Evolutionary conservation across 2,797 vertebrate genomes (phyloP), one percentile per base, ranked within the genome.

Genomic region (Hylomyscus alleni): DNA sequence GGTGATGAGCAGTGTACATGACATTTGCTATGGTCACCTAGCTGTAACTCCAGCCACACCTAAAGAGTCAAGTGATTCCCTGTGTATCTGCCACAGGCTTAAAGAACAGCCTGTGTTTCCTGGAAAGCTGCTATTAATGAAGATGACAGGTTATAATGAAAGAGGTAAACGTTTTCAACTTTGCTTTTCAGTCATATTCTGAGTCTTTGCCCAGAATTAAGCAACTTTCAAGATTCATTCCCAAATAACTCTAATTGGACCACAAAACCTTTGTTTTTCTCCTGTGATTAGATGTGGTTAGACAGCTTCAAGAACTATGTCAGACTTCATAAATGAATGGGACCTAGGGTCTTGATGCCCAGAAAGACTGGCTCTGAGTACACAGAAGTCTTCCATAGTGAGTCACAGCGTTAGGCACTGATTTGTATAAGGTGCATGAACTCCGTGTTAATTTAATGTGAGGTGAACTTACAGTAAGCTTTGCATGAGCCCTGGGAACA

Each of bases 331-430:
- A 50, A 10, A 1, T 22, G 65, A 56, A 52, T 2, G 19, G 34
- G 24, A n/a, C 6, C 17, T 0, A 0, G 67, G 1, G 5, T 3
- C 69, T 31, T 14, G 29, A 9, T 2, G 8, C 14, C 1, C 6
- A 31, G 44, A 26, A 37, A 1, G 19, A 5, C 20, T 37, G 15
- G 56, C 4, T 1, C 13, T 0, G 2, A 40, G 37, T 9, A 11
- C 24, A 58, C 5, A 5, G 19, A 67, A 31, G 3, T n/a, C 81
- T 40, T 52, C 14, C 22, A 29, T 0, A 58, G 52, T 15, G 37
- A 29, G 52, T 34, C 86, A 75, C 2, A 11, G 37, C 37, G 15
- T 1, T 31, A 8, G 9, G n/a, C 40, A 76, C 26, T 44, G 37
- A 75, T 75, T 31, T 58, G 10, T 60, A 60, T 56, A 44, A 76